Conservation (phyloP, 2,888 invertebrate genomes). For the Cantharis flavilabris region DNA sequence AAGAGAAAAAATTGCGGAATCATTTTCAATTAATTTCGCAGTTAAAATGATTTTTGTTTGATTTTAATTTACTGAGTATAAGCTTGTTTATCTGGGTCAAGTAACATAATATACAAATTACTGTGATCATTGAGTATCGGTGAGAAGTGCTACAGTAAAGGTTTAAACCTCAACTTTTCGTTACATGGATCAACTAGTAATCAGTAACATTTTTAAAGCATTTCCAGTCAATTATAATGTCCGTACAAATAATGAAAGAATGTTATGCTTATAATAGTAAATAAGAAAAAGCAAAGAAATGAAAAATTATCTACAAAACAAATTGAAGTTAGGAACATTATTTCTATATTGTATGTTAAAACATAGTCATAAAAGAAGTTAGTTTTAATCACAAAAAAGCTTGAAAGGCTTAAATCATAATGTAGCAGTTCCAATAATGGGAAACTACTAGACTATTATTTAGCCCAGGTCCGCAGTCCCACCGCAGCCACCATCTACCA, state of each 20-base stretch:
- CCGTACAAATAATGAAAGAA: background rate
- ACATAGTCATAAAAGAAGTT: background rate
- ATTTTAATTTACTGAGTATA: background rate
- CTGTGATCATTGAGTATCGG: background rate
- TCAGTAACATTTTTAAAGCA: background rate
- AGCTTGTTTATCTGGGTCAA: background rate
- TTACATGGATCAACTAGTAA: background rate
- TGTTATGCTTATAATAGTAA: background rate
- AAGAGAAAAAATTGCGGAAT: background rate
- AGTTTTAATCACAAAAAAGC: background rate
- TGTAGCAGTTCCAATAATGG: background rate
- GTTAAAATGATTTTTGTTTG: background rate
- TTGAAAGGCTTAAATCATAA: background rate
- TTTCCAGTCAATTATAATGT: background rate
- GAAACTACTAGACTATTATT: background rate
- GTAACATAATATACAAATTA: background rate
- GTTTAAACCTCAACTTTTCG: too few relatives aligned
- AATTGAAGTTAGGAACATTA: background rate
- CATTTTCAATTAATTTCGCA: background rate
- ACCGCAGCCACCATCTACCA: too few relatives aligned
- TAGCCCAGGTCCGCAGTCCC: background rate
- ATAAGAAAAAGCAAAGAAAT: background rate
- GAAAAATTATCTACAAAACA: background rate
- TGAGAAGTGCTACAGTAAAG: too few relatives aligned
- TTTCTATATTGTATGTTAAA: background rate